phyloP scores from a whole-genome alignment of 2,113 vertebrate genomes.

The Corynorhinus townsendii region DNA sequence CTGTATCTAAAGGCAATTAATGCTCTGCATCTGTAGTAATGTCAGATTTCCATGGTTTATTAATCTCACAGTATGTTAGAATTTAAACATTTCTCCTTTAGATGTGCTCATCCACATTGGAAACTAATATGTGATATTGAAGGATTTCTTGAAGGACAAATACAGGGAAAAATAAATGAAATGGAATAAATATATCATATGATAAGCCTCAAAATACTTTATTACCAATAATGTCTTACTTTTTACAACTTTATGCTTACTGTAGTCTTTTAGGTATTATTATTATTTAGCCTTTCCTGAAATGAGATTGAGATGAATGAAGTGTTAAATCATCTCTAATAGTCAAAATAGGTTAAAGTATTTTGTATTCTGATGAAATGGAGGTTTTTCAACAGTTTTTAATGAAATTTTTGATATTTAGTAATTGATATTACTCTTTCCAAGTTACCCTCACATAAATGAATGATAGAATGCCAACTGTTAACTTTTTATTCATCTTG shows the following conservation, averaged over 20 bases:
- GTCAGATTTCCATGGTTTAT: slow-evolving; percentile 72
- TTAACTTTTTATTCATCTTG: not conserved
- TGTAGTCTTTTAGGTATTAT: slow-evolving; percentile 18
- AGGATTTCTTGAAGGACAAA: slow-evolving; percentile 23
- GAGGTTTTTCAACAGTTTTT: not conserved
- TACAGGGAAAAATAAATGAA: slow-evolving; percentile 51
- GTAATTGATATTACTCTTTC: not conserved
- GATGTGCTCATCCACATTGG: slow-evolving; percentile 41
- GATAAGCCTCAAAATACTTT: not conserved
- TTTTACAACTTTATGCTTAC: slow-evolving; percentile 24
- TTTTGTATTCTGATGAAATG: not conserved
- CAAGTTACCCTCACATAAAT: not conserved
- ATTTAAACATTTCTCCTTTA: slow-evolving; percentile 69
- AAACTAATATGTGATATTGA: slow-evolving; percentile 41
- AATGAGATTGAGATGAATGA: not conserved
- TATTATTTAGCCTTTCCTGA: slow-evolving; percentile 31
- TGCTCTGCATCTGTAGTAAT: slow-evolving; percentile 59
- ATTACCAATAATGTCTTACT: not conserved
- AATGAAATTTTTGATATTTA: not conserved
- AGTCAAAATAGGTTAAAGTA: not conserved
- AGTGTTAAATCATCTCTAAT: not conserved
- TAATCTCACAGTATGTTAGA: slow-evolving; percentile 74
- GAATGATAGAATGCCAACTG: not conserved
- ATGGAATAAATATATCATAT: slow-evolving; percentile 23
- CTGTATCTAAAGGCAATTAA: slow-evolving; percentile 67